Conservation (phyloP, 2,888 invertebrate species). For the Microplitis deprimator region DNA sequence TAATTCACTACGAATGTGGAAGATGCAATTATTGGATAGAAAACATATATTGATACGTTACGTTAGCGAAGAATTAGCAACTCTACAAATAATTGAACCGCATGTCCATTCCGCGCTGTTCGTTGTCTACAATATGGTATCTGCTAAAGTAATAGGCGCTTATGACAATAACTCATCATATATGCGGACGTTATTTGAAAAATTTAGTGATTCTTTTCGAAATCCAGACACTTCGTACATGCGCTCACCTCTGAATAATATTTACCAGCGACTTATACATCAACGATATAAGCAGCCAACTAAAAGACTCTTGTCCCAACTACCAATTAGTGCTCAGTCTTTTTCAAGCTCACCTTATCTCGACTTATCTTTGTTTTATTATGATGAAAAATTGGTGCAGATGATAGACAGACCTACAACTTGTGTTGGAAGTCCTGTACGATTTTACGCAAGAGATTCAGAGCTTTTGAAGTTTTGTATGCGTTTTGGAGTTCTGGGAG, state of each 20-base stretch:
- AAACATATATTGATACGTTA: constrained; percentile 92
- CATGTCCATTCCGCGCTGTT: constrained; percentile 92
- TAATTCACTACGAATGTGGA: constrained; percentile 90
- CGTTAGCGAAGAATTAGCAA: constrained; percentile 92
- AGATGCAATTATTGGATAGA: constrained; percentile 94
- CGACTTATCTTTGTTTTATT: constrained; percentile 91
- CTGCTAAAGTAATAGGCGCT: constrained; percentile 87
- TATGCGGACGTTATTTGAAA: constrained; percentile 87
- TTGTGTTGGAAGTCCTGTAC: constrained; percentile 92
- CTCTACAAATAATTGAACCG: constrained; percentile 85
- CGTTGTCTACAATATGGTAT: constrained; percentile 90
- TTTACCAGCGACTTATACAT: constrained; percentile 80
- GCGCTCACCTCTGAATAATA: constrained; percentile 92
- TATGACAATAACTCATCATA: constrained; percentile 92
- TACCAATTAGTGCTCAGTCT: constrained; percentile 95
- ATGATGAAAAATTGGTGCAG: constrained; percentile 96
- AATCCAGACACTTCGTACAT: constrained; percentile 93
- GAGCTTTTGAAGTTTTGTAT: constrained; percentile 85
- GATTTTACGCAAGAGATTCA: constrained; percentile 89
- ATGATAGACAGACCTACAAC: constrained; percentile 96
- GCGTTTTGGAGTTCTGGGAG: constrained; percentile 77
- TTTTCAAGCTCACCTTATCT: constrained; percentile 94
- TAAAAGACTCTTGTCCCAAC: constrained; percentile 87
- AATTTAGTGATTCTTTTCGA: constrained; percentile 92
- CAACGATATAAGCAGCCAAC: constrained; percentile 90